These are phyloP conservation scores for Zaprionus obscuricornis DNA, from an alignment of 2,888 invertebrate genomes.

Conservation along the genomic window DNA sequence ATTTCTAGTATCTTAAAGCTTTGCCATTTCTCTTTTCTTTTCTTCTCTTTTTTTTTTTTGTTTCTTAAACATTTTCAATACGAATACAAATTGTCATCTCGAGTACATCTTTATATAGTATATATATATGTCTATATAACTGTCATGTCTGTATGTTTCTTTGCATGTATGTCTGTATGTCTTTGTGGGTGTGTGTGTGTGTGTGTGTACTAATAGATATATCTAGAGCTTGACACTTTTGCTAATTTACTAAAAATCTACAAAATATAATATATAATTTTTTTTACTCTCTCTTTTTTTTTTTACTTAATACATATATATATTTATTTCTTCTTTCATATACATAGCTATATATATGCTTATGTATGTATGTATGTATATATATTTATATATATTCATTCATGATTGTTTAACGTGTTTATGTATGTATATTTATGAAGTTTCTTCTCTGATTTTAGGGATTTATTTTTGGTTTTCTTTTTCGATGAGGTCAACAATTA, in stretches of 20 bases:
- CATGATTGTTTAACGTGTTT: slow-evolving; percentile 65
- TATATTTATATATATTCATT: too few relatives aligned
- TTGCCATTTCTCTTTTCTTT: slow-evolving; percentile 70
- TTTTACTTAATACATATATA: slow-evolving; percentile 19
- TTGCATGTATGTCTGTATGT: slow-evolving; percentile 31
- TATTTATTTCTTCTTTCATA: too few relatives aligned
- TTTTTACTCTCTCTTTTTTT: slow-evolving; percentile 14
- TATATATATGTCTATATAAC: slow-evolving; percentile 17
- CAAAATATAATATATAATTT: slow-evolving; percentile 71
- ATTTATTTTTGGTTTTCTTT: slow-evolving; percentile 28
- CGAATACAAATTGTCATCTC: slow-evolving; percentile 41
- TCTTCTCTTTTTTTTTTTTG: slow-evolving; percentile 57
- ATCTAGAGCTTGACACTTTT: slow-evolving; percentile 51
- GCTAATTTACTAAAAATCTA: slow-evolving; percentile 74
- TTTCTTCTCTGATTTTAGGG: slow-evolving; percentile 15
- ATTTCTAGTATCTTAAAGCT: slow-evolving; percentile 71
- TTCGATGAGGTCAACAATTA: slow-evolving; percentile 73
- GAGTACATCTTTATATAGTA: slow-evolving; percentile 41
- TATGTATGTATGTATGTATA: slow-evolving; percentile 41
- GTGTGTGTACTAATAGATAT: slow-evolving; percentile 27
- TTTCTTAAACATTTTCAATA: slow-evolving; percentile 54
- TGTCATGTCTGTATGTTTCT: slow-evolving; percentile 20
- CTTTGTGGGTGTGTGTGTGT: slow-evolving; percentile 21
- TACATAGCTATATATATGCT: slow-evolving; percentile 17
- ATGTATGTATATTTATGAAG: slow-evolving; percentile 38